Evolutionary conservation across 2,113 vertebrate genomes (phyloP).

Genomic region (Turnix velox): DNA sequence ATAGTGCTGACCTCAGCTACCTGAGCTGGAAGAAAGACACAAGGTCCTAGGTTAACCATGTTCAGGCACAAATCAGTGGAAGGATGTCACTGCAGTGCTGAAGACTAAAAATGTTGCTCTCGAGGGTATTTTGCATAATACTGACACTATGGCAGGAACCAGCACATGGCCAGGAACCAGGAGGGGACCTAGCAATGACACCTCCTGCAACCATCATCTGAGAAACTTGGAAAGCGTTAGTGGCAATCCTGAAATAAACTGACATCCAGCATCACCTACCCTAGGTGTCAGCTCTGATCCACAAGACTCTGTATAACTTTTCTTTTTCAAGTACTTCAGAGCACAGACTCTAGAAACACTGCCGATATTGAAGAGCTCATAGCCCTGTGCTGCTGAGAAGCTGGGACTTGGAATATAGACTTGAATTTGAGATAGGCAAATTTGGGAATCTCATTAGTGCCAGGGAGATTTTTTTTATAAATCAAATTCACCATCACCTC

Average conservation of each 20-base stretch:
- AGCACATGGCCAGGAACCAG: not conserved
- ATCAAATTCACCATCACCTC: not conserved
- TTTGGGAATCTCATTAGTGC: not conserved
- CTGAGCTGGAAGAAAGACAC: accelerated
- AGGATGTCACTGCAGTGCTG: too few species aligned
- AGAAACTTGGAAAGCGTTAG: not conserved
- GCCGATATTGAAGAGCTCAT: not conserved
- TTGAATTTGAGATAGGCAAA: not conserved
- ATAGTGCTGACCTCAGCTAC: not conserved
- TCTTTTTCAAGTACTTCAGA: not conserved
- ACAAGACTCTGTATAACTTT: not conserved
- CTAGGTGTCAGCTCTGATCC: not conserved
- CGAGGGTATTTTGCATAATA: not conserved
- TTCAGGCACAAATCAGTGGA: not conserved
- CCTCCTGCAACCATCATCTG: not conserved
- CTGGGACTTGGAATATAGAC: not conserved
- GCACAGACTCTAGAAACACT: not conserved
- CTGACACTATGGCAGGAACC: not conserved
- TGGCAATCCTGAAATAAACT: not conserved
- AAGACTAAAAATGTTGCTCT: not conserved
- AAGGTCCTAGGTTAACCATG: not conserved
- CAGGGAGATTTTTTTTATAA: not conserved
- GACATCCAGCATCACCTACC: not conserved
- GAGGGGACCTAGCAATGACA: not conserved
- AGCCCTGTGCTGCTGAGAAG: not conserved